Conservation (phyloP, 23 tunicate genomes). For the Corella eumyota region DNA sequence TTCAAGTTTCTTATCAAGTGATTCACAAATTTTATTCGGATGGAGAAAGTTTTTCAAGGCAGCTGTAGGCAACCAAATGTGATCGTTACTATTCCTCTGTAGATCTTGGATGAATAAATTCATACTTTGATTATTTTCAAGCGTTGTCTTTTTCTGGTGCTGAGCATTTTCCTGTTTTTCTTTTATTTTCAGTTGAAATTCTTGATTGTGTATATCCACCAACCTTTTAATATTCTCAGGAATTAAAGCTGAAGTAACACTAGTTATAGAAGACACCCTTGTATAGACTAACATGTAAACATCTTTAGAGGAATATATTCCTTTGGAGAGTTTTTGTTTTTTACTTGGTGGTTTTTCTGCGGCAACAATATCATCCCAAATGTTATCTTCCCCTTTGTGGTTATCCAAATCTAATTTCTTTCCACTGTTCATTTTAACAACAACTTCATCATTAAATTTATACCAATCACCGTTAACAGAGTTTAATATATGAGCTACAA, state of each 20-base stretch:
- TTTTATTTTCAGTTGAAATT: not conserved
- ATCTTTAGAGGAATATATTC: conserved; percentile 69
- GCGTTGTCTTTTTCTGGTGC: conserved; percentile 4
- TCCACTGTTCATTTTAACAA: conserved; percentile 58
- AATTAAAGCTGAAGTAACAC: not conserved
- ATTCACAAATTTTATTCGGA: not conserved
- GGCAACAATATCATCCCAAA: not conserved
- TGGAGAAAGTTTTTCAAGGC: conserved; percentile 32
- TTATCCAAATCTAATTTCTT: conserved; percentile 49
- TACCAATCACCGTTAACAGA: conserved; percentile 31
- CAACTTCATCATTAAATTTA: conserved; percentile 75
- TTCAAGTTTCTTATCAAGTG: not conserved
- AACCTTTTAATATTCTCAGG: conserved; percentile 19
- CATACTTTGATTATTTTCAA: too few species aligned
- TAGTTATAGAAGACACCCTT: not conserved
- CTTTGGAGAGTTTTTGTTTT: conserved; percentile 33
- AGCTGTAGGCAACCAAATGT: conserved; percentile 49
- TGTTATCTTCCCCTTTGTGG: conserved; percentile 23
- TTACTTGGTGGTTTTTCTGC: conserved; percentile 21
- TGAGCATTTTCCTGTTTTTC: conserved; percentile 15
- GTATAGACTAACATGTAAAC: conserved; percentile 88
- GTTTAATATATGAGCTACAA: conserved; percentile 62
- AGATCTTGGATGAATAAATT: conserved; percentile 8
- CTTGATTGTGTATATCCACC: conserved; percentile 46
- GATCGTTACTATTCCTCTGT: not conserved